Conservation (phyloP, 1,140 invertebrate genomes). For the Ladona fulva region DNA sequence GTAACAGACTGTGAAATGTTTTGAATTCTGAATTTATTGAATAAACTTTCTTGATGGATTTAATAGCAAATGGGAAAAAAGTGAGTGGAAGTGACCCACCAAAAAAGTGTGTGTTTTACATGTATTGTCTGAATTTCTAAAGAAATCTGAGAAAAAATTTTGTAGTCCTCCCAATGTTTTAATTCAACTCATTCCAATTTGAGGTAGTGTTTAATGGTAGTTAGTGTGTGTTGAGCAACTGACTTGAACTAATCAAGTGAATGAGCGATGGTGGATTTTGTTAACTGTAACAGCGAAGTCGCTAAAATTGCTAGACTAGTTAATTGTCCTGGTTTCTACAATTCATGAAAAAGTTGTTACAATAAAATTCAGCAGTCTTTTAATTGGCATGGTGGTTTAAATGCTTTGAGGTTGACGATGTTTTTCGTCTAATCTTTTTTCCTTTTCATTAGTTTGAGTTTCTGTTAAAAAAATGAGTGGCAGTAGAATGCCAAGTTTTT, state of each 20-base stretch:
- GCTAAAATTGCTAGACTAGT: slow-evolving; percentile 8
- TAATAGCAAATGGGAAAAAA: slow-evolving; percentile 7
- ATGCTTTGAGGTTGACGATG: no score
- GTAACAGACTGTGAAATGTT: slow-evolving; percentile 9
- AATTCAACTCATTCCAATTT: slow-evolving; percentile 9
- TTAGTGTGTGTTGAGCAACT: slow-evolving; percentile 9
- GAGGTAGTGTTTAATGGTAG: neutral
- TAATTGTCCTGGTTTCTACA: slow-evolving; percentile 6
- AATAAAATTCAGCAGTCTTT: slow-evolving; percentile 10
- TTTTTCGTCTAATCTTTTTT: no score
- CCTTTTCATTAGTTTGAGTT: no score
- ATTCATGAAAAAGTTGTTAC: slow-evolving; percentile 9
- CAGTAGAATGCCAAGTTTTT: no score
- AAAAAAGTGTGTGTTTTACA: slow-evolving; percentile 7
- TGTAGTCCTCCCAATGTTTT: neutral
- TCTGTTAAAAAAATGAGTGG: no score
- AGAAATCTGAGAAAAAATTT: slow-evolving; percentile 5
- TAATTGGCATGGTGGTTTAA: neutral
- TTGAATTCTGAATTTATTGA: slow-evolving; percentile 6
- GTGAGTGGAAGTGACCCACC: slow-evolving; percentile 1
- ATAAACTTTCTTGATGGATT: slow-evolving; percentile 10
- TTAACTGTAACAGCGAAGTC: neutral
- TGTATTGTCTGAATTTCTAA: slow-evolving; percentile 10
- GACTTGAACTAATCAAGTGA: slow-evolving; percentile 9
- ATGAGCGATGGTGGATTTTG: slow-evolving; percentile 8